Evolutionary conservation across 1,140 invertebrate genomes (phyloP), one percentile per base, ranked within the genome.

Genomic region (Helicoverpa armigera): DNA sequence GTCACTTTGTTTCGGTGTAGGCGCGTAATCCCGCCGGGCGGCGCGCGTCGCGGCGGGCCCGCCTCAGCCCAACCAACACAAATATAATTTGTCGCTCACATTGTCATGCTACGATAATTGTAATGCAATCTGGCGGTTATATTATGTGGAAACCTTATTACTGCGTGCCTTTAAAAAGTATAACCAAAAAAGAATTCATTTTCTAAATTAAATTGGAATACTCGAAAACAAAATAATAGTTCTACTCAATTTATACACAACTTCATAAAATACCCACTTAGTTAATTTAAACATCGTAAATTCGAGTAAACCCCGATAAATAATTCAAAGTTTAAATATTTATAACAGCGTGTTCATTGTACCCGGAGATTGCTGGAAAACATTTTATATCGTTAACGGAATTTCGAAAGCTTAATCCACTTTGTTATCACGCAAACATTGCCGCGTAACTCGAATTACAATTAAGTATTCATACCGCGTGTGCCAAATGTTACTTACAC

Each of bases 61-160:
- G 48, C 50, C 48, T 53, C 67, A n/a, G 13, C 18, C 67, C 12
- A 4, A 13, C 18, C 11, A 13, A 35, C 48, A 53, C 35, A 65
- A 77, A 77, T 77, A 77, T 77, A 77, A 77, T 77, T 77, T 77
- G 75, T 77, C 60, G 61, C 75, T 18, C 75, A 65, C 75, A 65
- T 77, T 77, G 60, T 77, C 50, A 53, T 54, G 60, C 67, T 51
- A 50, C 29, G 50, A 77, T 63, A 77, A 67, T 65, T 54, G 75
- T 67, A 77, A 77, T 65, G 23, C 60, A 35, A 77, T 77, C 53
- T 54, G 18, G 35, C 43, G 35, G 14, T 23, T 31, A 23, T 12
- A 11, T 69, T 10, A 10, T 31, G 67, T 54, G 50, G 61, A 43
- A 3, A 4, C 14, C 10, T 43, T 65, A 10, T 65, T 3, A 11